Percentiles rank a stretch among this genome's conserved stretches.
These are phyloP conservation scores for Caenorhabditis panamensis DNA, from an alignment of 2,888 invertebrate genomes.

Conservation along the genomic window DNA sequence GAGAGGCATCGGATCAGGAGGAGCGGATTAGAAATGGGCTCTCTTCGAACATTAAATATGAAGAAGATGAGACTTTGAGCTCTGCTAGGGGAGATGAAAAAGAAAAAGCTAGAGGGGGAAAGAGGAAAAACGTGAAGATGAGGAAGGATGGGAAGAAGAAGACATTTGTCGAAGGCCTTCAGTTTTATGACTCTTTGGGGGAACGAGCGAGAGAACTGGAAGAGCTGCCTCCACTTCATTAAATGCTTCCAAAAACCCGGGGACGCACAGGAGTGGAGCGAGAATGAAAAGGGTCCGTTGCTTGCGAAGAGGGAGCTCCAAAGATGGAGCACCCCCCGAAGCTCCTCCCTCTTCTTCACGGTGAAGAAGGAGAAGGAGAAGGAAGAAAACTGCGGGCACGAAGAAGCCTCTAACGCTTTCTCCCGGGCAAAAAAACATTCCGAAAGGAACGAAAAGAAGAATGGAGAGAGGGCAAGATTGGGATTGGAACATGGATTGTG, in stretches of 20 bases:
- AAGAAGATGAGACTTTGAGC: slow-evolving; percentile 21
- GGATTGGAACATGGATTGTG: no score
- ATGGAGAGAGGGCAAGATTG: slow-evolving; percentile 17
- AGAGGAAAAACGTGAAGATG: slow-evolving; percentile 15
- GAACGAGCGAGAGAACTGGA: slow-evolving; percentile 12
- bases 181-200: slow-evolving; percentile 54
- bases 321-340: slow-evolving; percentile 24
- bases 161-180: slow-evolving; percentile 45
- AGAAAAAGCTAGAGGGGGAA: no score
- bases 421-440: slow-evolving; percentile 28
- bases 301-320: slow-evolving; percentile 23
- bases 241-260: slow-evolving; percentile 51
- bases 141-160: slow-evolving; percentile 23
- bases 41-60: slow-evolving; percentile 42
- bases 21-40: slow-evolving; percentile 51
- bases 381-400: slow-evolving; percentile 39
- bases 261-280: slow-evolving; percentile 24
- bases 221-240: slow-evolving; percentile 45
- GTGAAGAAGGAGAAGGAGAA: slow-evolving; percentile 32
- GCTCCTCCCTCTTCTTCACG: slow-evolving; percentile 11
- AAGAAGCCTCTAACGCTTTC: slow-evolving; percentile 46
- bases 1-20: slow-evolving; percentile 10
- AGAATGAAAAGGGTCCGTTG: slow-evolving; percentile 41
- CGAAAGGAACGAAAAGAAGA: neutral
- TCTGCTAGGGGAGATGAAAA: neutral